Evolutionary conservation across 2,888 invertebrate genomes (phyloP), one percentile per base, ranked within the genome.

Genomic region (Bruchidius siliquastri): DNA sequence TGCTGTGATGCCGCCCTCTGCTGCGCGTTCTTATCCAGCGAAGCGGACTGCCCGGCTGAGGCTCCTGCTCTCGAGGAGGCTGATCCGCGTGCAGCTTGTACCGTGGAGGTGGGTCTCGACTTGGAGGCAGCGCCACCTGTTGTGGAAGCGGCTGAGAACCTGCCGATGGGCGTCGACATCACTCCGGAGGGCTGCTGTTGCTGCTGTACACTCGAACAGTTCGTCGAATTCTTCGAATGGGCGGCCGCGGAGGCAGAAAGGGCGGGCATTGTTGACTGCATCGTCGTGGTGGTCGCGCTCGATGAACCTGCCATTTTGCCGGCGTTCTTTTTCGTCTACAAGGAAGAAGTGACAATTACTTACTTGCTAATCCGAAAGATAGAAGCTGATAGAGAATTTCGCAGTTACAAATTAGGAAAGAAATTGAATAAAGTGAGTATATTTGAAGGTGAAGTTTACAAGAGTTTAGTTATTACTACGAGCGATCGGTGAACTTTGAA

Each of bases 11-110:
- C 22, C 22, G 68, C 68, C 21, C 10, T 68, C 21, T 68, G 68
- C 71, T 21, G 68, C 21, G 20, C 32, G 21, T 70, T n/a, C 22
- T 22, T 49, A 49, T 49, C 49, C 22, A 68, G 4, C 6, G 68
- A 21, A 0, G 22, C 22, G 6, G 68, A 8, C 22, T 68, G 68
- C 68, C 21, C 22, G 4, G 68, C 20, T 3, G 20, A 68, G 0
- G 68, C 21, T 13, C 3, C 20, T 20, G 21, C 68, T 8, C 68
- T 68, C 69, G 78, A 81, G 69, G 86, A 87, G 70, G 85, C 85
- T 69, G 86, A 83, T 71, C 87, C 84, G 83, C 89, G 90, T 77
- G 90, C 89, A 21, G 88, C 88, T 85, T 85, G 90, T 18, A 90
- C 86, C 72, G 68, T 22, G 22, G 68, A 68, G 21, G 22, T 21